phyloP scores from a whole-genome alignment of 2,113 vertebrate species.

The Campylomormyrus numenius region DNA sequence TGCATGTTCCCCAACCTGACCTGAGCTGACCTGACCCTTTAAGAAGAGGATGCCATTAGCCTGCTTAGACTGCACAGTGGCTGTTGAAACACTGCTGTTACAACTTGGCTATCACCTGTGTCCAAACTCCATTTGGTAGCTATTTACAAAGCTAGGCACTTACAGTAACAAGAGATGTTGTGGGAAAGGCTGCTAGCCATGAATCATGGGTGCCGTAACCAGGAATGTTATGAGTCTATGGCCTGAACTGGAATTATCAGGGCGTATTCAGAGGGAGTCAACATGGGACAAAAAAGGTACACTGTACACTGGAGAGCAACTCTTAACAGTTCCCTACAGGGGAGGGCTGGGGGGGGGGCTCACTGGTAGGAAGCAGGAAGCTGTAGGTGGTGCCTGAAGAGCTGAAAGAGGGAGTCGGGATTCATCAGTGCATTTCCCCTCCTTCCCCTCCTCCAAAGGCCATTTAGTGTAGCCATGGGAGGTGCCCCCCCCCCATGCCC shows the following conservation, averaged over 20 bases:
- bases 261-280: background rate
- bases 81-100: background rate
- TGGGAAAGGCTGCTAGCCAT: background rate
- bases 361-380: background rate
- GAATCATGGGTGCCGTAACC: background rate
- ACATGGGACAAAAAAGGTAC: background rate
- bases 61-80: background rate
- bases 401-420: background rate
- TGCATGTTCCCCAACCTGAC: too few relatives aligned
- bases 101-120: background rate
- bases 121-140: background rate
- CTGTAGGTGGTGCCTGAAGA: background rate
- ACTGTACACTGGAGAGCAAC: background rate
- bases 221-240: background rate
- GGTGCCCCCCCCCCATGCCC: constrained; percentile 19
- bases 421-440: background rate
- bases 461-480: constrained; percentile 14
- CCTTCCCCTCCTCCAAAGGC: background rate
- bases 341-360: too few relatives aligned
- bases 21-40: background rate
- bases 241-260: background rate
- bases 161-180: background rate
- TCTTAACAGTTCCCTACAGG: background rate
- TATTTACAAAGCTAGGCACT: background rate
- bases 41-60: background rate